A percentile compares a stretch with the other conserved stretches of the same genome.
These are phyloP conservation scores for Montipora cactus DNA, from an alignment of 64 coral and sea anemone genomes.

Conservation along the genomic window DNA sequence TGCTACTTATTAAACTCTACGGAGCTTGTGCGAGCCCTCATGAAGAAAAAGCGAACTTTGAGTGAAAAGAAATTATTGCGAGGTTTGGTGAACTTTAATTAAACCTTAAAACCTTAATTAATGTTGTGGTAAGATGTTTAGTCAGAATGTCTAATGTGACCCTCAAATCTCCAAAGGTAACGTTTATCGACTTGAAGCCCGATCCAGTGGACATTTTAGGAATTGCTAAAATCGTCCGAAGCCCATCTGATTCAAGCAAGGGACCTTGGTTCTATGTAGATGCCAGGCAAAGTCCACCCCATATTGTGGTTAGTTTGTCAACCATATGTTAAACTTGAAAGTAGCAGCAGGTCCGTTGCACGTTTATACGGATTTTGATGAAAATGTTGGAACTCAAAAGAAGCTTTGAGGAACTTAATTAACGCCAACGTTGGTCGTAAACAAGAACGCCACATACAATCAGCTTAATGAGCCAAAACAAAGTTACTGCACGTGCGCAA, in stretches of 20 bases:
- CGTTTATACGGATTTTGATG: too few relatives aligned
- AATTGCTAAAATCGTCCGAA: conserved; percentile 78
- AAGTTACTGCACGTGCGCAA: not conserved
- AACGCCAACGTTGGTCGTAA: not conserved
- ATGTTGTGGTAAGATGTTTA: too few relatives aligned
- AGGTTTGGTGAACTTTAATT: too few relatives aligned
- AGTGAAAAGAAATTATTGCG: too few relatives aligned
- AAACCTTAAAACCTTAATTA: too few relatives aligned
- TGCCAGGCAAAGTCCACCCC: conserved; percentile 59
- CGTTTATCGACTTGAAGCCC: conserved; percentile 80
- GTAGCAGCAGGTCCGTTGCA: too few relatives aligned
- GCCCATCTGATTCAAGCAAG: conserved; percentile 34
- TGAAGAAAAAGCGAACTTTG: too few relatives aligned
- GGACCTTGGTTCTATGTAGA: conserved; percentile 93
- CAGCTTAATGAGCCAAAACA: not conserved
- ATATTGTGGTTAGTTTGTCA: conserved; percentile 60
- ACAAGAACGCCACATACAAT: not conserved
- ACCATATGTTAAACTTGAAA: not conserved
- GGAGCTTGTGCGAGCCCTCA: too few relatives aligned
- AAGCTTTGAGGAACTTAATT: too few relatives aligned
- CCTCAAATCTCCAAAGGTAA: not conserved
- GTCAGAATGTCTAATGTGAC: too few relatives aligned
- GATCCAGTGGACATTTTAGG: conserved; percentile 81
- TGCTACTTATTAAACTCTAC: too few relatives aligned
- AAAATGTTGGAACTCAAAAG: not conserved